These are phyloP conservation scores for Guaruba guarouba DNA, from an alignment of 2,113 vertebrate species.

Conservation along the genomic window DNA sequence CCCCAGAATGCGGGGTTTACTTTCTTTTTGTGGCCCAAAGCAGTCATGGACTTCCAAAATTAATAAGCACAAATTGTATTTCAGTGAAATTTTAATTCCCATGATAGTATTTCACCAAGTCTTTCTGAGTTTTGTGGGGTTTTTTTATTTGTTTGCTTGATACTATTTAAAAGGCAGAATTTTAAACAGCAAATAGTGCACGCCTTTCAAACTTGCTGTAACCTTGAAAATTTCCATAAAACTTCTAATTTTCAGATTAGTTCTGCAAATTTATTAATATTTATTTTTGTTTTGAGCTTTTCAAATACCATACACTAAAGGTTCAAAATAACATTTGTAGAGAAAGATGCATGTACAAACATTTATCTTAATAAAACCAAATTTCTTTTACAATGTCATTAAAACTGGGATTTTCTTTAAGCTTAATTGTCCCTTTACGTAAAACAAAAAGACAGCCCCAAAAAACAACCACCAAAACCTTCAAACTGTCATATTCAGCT, in stretches of 20 bases:
- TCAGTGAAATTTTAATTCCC: background rate
- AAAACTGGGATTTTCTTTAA: background rate
- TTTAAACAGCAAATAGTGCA: background rate
- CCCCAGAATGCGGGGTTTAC: background rate
- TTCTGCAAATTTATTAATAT: background rate
- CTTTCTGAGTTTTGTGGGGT: background rate
- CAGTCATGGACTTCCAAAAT: background rate
- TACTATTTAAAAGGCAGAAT: background rate
- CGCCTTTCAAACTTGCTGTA: background rate
- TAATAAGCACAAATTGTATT: background rate
- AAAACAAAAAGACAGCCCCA: too few relatives aligned
- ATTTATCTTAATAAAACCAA: background rate
- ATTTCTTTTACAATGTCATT: background rate
- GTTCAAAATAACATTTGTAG: background rate
- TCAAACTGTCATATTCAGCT: background rate
- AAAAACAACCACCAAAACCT: background rate
- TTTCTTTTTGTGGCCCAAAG: background rate
- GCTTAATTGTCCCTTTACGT: background rate
- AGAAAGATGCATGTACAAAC: background rate
- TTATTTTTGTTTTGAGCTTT: background rate
- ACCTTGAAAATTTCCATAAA: background rate
- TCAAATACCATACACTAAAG: background rate
- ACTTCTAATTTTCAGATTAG: background rate
- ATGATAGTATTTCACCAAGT: background rate
- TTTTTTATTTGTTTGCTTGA: background rate